Conservation (phyloP, 2,888 invertebrate genomes). For the Mythimna albipuncta region DNA sequence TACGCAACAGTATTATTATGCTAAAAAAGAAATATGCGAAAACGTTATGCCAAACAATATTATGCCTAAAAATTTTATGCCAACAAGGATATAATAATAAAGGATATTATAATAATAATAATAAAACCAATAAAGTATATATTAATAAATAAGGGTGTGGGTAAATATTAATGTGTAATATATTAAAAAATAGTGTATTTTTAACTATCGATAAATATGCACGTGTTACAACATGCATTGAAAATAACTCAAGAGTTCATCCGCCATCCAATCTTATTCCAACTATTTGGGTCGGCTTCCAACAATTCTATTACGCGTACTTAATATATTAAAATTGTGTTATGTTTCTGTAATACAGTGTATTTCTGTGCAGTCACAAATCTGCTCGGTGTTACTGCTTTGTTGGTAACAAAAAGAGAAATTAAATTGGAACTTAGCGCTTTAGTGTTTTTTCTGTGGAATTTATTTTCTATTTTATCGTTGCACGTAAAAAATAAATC, state of each 20-base stretch:
- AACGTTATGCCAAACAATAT: too few species aligned
- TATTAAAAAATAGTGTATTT: too few species aligned
- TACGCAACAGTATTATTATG: too few species aligned
- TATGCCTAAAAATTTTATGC: too few species aligned
- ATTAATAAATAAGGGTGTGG: too few species aligned
- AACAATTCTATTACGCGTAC: constrained; percentile 11
- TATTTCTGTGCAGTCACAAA: constrained; percentile 44
- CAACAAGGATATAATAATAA: too few species aligned
- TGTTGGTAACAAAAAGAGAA: constrained; percentile 43
- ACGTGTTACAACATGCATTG: background rate
- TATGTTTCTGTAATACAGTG: constrained; percentile 13
- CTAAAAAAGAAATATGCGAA: too few species aligned
- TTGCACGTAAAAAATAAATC: constrained; percentile 29
- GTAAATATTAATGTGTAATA: too few species aligned
- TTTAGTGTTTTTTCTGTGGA: constrained; percentile 22
- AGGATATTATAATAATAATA: too few species aligned
- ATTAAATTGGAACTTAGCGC: constrained; percentile 47
- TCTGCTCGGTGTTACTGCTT: constrained; percentile 28
- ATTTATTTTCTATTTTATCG: constrained; percentile 35
- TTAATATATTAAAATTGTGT: constrained; percentile 23
- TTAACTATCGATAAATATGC: too few species aligned
- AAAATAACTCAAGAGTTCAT: background rate
- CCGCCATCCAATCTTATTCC: background rate
- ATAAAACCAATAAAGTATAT: too few species aligned
- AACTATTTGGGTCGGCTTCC: background rate